Base-by-base conservation (phyloP, 2,888 invertebrate species). In the Epinotia demarniana region DNA sequence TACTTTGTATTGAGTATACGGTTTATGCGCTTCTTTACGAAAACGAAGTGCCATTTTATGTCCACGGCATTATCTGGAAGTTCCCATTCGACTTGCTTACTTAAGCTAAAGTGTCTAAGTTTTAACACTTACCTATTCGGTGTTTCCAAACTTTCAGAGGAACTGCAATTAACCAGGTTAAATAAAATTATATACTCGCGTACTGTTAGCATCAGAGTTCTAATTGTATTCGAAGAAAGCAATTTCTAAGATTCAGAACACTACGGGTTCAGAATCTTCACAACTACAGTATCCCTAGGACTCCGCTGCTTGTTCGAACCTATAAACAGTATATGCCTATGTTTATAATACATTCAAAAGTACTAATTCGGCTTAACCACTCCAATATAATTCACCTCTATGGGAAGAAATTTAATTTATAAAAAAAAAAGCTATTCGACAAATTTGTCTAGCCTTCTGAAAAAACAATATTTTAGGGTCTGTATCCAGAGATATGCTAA, bases 131-230 rank as follows among this genome's bases (percentile, higher is more conserved):
- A 49, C 64, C 53, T 53, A 53, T 53, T 53, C n/a, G 6, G 53
- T 27, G 64, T 64, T 66, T n/a, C 66, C 33, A 33, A 66, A 66
- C 53, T 66, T 53, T 9, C 66, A 49, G 66, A 16, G n/a, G 11
- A 66, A 66, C 66, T 66, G 66, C 53, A 27, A 66, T 66, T n/a
- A 53, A 13, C n/a, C 23, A 66, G 66, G 27, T 27, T 53, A 66
- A 66, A 53, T 49, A 66, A 66, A 66, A 53, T 53, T n/a, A 19
- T 57, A 11, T 6, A 49, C 49, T 13, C 6, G 16, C 16, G 16
- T 49, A 16, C 49, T 13, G 16, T 16, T 3, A 63, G 11, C 49
- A 49, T 16, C 3, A 16, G 46, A 23, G 49, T 27, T 66, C 23
- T 27, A 53, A 49, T 49, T 6, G 16, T 49, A 49, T 49, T 49